Evolutionary conservation across 2,888 invertebrate genomes (phyloP).

Genomic region (Noctua janthe): DNA sequence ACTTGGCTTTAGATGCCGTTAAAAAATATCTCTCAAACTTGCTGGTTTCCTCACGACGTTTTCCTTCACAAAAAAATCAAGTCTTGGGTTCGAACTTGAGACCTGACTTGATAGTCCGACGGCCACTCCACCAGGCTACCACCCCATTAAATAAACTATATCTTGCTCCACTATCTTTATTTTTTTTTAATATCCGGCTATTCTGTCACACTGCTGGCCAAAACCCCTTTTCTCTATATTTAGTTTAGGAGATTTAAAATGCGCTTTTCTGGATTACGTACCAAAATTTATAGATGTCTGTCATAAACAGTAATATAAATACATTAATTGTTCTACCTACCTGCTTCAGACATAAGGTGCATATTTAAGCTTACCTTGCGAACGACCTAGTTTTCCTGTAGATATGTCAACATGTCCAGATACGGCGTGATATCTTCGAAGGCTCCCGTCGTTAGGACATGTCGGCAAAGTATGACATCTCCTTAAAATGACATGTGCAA

Average conservation of each 20-base stretch:
- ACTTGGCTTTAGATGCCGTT: no score
- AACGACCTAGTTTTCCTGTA: constrained; percentile 46
- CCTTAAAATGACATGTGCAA: constrained; percentile 43
- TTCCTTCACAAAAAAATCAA: no score
- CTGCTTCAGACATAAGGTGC: neutral
- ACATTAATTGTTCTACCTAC: neutral
- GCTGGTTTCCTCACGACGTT: no score
- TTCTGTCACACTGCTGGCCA: neutral
- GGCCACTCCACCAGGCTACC: no score
- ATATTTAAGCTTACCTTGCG: neutral
- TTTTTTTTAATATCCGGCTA: neutral
- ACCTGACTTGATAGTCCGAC: no score
- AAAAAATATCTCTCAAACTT: no score
- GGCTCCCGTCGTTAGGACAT: constrained; percentile 44
- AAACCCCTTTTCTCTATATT: neutral
- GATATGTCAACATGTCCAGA: constrained; percentile 36
- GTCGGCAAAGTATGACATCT: constrained; percentile 34
- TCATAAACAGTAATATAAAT: neutral
- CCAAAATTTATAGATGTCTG: neutral
- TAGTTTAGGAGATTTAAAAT: neutral
- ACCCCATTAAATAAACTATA: neutral
- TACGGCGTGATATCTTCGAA: constrained; percentile 26
- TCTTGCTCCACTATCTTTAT: neutral
- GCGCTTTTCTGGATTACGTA: no score
- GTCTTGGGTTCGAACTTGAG: no score